A percentile compares a stretch with the other conserved stretches of the same genome.
Evolutionary conservation across 2,888 invertebrate species (phyloP).

Genomic region (Miltochrista miniata): DNA sequence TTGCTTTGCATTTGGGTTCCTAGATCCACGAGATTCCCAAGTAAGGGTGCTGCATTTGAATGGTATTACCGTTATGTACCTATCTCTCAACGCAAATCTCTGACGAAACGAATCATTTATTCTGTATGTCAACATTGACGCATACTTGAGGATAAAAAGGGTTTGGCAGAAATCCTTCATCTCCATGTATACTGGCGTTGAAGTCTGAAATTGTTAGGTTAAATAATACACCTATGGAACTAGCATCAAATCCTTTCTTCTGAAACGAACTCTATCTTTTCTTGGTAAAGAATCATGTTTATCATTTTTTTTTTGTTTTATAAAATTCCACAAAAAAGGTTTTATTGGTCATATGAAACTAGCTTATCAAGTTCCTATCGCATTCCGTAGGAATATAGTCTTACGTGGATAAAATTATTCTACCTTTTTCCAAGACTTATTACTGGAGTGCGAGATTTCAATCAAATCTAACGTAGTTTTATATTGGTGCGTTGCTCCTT

Average conservation of each 20-base stretch:
- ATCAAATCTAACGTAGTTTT: too few species aligned
- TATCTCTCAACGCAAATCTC: not conserved
- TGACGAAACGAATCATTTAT: not conserved
- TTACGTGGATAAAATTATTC: too few species aligned
- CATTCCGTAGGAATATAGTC: too few species aligned
- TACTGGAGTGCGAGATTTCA: too few species aligned
- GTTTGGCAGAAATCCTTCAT: slow-evolving; percentile 3
- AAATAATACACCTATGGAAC: not conserved
- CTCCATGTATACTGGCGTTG: not conserved
- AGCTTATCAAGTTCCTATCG: too few species aligned
- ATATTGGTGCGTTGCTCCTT: too few species aligned
- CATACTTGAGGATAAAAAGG: not conserved
- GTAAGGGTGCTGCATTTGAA: not conserved
- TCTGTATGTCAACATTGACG: not conserved
- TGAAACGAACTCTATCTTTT: not conserved
- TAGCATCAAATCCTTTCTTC: not conserved
- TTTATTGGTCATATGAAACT: not conserved
- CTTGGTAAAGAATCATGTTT: not conserved
- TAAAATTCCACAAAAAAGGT: not conserved
- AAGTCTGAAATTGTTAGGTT: not conserved
- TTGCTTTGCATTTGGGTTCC: not conserved
- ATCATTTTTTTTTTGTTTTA: not conserved
- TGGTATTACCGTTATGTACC: not conserved
- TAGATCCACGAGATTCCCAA: not conserved
- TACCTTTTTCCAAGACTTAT: too few species aligned